Evolutionary conservation across 2,797 vertebrate species (phyloP).

Genomic region (Phalloptychus januarius): DNA sequence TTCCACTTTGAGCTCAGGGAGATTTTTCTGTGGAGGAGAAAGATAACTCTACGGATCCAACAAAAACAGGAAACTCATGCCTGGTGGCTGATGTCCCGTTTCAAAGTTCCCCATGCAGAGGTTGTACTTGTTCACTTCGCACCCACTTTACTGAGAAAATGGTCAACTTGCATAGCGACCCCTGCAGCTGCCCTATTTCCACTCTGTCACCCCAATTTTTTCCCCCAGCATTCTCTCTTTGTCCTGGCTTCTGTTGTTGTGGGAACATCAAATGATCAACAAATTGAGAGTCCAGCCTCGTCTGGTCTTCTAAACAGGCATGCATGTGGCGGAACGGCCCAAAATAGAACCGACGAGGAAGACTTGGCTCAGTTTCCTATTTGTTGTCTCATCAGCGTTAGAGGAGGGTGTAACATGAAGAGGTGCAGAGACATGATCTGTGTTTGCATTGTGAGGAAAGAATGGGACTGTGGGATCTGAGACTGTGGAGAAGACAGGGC

Average conservation of each 20-base stretch:
- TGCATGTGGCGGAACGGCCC: constrained; percentile 8
- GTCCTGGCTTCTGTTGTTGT: constrained; percentile 58
- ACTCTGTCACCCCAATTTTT: constrained; percentile 65
- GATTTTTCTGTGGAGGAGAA: constrained; percentile 20
- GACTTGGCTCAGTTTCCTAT: constrained; percentile 36
- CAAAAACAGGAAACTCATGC: constrained; percentile 60
- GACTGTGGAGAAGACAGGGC: constrained; percentile 66
- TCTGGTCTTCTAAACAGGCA: constrained; percentile 37
- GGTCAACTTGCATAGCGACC: constrained; percentile 74
- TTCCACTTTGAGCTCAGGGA: constrained; percentile 12
- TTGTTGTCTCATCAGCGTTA: constrained; percentile 49
- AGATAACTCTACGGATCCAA: constrained; percentile 40
- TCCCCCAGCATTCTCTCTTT: constrained; percentile 73
- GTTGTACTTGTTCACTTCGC: constrained; percentile 40
- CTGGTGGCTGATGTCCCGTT: constrained; percentile 48
- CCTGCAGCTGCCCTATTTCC: constrained; percentile 77
- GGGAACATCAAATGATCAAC: constrained; percentile 67
- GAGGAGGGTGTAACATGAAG: constrained; percentile 28
- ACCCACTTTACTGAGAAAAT: constrained; percentile 19
- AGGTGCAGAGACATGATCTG: constrained; percentile 49
- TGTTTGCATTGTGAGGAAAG: constrained; percentile 51
- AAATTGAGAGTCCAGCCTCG: constrained; percentile 52
- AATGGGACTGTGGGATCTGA: constrained; percentile 59
- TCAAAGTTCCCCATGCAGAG: constrained; percentile 25
- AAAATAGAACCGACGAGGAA: constrained; percentile 31